These are phyloP conservation scores for Pyrgus malvae DNA, from an alignment of 2,888 invertebrate genomes.

Conservation along the genomic window DNA sequence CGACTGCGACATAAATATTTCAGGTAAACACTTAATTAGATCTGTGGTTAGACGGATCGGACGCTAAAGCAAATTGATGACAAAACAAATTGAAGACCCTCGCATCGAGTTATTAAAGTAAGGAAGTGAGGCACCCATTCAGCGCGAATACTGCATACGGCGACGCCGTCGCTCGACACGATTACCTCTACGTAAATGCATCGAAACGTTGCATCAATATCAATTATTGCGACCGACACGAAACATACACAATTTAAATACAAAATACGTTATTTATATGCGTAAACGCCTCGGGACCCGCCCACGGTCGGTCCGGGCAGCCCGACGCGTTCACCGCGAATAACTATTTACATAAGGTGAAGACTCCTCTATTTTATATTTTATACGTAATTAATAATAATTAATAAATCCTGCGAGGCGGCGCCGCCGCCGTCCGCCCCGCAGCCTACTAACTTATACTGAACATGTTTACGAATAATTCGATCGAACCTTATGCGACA, in stretches of 20 bases:
- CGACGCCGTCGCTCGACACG: background rate
- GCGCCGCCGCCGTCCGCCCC: background rate
- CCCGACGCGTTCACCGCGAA: background rate
- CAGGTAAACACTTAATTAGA: too few relatives aligned
- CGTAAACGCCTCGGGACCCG: constrained; percentile 26
- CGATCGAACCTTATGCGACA: constrained; percentile 4
- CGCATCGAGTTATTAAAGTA: too few relatives aligned
- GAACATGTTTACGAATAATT: constrained; percentile 4
- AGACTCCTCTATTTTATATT: background rate
- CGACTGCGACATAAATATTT: too few relatives aligned
- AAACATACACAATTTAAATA: constrained; percentile 47
- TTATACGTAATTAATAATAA: too few relatives aligned
- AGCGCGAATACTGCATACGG: constrained; percentile 4
- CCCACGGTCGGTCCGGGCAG: background rate
- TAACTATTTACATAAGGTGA: constrained; percentile 16
- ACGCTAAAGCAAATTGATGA: too few relatives aligned
- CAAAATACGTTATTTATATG: constrained; percentile 39
- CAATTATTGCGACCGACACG: constrained; percentile 39
- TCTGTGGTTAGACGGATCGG: too few relatives aligned
- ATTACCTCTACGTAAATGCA: constrained; percentile 18
- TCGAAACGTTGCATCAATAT: constrained; percentile 36
- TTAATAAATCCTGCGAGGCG: background rate
- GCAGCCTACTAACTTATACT: background rate
- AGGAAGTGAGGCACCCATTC: too few relatives aligned
- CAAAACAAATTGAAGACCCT: too few relatives aligned